Base-by-base conservation (phyloP, 2,797 vertebrate genomes). In the Syngnathus rostellatus region DNA sequence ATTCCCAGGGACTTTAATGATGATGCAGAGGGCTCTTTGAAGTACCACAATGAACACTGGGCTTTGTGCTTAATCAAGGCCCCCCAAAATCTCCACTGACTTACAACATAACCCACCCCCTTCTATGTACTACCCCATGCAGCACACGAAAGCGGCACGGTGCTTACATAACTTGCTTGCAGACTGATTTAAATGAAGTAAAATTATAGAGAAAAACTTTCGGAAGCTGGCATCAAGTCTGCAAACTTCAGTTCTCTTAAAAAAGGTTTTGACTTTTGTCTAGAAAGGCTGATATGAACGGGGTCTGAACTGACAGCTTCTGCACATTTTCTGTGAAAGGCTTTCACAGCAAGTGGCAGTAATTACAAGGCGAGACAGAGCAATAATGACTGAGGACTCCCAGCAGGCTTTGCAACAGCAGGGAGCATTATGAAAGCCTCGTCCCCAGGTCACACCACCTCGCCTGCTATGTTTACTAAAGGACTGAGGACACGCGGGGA, bases 1-100 rank as follows among this genome's bases (percentile, higher is more conserved):
- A 81, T 83, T 87, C 85, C 80, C 81, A 82, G 73, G 72, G 81
- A 79, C 80, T 83, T 82, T 77, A 73, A 83, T 72, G 71, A 70
- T 23, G 74, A 84, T 81, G 85, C 83, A 86, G 79, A 84, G 76
- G 75, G 77, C 71, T 71, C 86, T 89, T 91, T 89, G 90, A 89
- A 82, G 82, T 85, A 79, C 76, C 76, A 85, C 84, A 81, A 83
- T 86, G 85, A 87, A 91, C 87, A 88, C 84, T 82, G 77, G 75
- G 77, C 79, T 86, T 89, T 90, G 87, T 89, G 77, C 77, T 77
- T 39, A 65, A 63, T 67, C 76, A 68, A 77, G 75, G 66, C 65
- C 72, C 72, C 71, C 69, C 68, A 77, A 78, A 78, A 85, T 74
- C 72, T 41, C 51, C 5, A 11, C 66, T 55, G 67, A 38, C 31